phyloP scores from a whole-genome alignment of 1,140 invertebrate species.

The Chironomus striatipennis region DNA sequence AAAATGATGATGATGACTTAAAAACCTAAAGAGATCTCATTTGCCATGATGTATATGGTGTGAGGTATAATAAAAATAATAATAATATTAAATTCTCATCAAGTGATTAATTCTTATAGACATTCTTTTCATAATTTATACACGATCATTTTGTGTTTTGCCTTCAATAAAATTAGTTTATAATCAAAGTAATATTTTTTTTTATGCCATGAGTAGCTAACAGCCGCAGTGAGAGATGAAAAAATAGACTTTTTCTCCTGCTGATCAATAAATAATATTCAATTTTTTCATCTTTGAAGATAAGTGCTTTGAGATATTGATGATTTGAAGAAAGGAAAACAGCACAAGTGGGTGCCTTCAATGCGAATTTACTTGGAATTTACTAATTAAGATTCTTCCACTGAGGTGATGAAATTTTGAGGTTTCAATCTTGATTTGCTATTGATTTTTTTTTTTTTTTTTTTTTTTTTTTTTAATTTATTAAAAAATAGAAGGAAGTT shows the following conservation, averaged over 20 bases:
- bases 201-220: neutral
- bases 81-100: slow-evolving; percentile 15
- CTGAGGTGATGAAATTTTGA: too few species aligned
- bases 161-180: too few species aligned
- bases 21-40: neutral
- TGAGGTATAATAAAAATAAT: slow-evolving; percentile 6
- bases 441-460: neutral
- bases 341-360: neutral
- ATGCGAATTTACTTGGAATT: too few species aligned
- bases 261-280: neutral
- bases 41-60: neutral
- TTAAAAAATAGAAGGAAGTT: too few species aligned
- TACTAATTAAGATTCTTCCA: neutral
- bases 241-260: neutral
- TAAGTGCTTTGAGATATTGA: neutral
- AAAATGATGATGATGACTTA: neutral
- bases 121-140: neutral
- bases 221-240: neutral
- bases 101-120: slow-evolving; percentile 14
- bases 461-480: too few species aligned
- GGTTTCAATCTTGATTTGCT: neutral
- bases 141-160: neutral
- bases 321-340: neutral
- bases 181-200: neutral
- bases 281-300: neutral